Conservation (phyloP, 2,888 invertebrate species). For the Liodrosophila aerea region DNA sequence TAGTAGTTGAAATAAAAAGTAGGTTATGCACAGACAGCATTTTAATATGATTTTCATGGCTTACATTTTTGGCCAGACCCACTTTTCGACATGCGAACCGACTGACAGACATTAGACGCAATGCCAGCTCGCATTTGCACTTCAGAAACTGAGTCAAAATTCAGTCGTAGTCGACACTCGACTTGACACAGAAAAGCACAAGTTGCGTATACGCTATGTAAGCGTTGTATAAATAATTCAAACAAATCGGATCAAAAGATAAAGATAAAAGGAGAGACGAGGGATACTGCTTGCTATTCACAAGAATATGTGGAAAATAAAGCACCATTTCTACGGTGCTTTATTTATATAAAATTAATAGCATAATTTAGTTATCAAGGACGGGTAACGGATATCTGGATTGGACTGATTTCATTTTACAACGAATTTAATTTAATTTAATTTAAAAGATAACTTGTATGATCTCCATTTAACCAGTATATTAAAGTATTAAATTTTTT, state of each 20-base stretch:
- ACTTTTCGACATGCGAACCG: conserved; percentile 8
- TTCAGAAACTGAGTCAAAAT: conserved; percentile 38
- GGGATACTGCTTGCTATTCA: no score
- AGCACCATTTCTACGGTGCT: no score
- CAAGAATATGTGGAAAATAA: no score
- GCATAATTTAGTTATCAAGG: no score
- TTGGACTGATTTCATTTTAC: no score
- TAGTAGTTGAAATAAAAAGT: conserved; percentile 62
- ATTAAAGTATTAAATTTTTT: no score
- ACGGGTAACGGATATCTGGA: no score
- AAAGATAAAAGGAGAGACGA: conserved; percentile 4
- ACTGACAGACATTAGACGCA: conserved; percentile 18
- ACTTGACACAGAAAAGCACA: conserved; percentile 41
- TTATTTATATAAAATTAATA: no score
- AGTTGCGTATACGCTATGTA: conserved; percentile 35
- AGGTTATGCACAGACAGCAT: conserved; percentile 69
- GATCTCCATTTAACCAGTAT: no score
- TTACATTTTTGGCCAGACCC: conserved; percentile 47
- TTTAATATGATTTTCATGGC: conserved; percentile 78
- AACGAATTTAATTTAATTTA: no score
- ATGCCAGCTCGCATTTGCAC: conserved; percentile 25
- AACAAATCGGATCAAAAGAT: conserved; percentile 21
- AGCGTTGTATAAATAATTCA: conserved; percentile 6
- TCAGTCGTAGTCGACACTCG: conserved; percentile 13
- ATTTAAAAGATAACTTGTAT: no score